Evolutionary conservation across 2,797 vertebrate species (phyloP).

Genomic region (Lutjanus campechanus): DNA sequence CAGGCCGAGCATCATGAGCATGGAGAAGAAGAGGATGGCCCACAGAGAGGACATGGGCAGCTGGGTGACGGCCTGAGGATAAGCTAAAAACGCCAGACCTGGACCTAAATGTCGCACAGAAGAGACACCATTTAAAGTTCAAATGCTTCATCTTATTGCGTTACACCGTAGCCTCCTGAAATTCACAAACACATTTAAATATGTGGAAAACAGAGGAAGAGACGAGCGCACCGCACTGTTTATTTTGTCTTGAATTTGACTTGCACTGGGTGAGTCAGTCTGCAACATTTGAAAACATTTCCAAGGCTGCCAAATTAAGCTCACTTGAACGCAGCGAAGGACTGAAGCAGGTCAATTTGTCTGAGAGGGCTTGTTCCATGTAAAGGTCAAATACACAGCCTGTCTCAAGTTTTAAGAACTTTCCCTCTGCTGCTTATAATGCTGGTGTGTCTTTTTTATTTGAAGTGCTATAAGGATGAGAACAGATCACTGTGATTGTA

Average conservation of each 20-base stretch:
- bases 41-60: slow-evolving; percentile 93
- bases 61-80: slow-evolving; percentile 93
- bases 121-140: background rate
- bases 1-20: slow-evolving; percentile 95
- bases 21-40: slow-evolving; percentile 95
- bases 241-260: background rate
- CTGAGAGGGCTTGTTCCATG: background rate
- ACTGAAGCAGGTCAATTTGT: slow-evolving; percentile 8
- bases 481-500: background rate
- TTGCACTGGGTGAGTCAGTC: background rate
- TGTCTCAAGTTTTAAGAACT: background rate
- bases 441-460: background rate
- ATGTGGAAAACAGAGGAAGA: background rate
- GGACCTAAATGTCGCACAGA: slow-evolving; percentile 84
- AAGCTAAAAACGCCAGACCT: slow-evolving; percentile 93
- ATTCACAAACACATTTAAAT: background rate
- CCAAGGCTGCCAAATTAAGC: background rate
- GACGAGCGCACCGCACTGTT: background rate
- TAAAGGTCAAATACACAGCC: slow-evolving; percentile 8
- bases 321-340: background rate
- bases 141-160: background rate
- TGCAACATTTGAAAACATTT: background rate
- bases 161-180: background rate
- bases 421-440: background rate
- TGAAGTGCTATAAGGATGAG: background rate